Percentiles rank a stretch among this genome's conserved stretches.
Evolutionary conservation across 1,140 invertebrate genomes (phyloP).

Genomic region (Anoplolepis gracilipes): DNA sequence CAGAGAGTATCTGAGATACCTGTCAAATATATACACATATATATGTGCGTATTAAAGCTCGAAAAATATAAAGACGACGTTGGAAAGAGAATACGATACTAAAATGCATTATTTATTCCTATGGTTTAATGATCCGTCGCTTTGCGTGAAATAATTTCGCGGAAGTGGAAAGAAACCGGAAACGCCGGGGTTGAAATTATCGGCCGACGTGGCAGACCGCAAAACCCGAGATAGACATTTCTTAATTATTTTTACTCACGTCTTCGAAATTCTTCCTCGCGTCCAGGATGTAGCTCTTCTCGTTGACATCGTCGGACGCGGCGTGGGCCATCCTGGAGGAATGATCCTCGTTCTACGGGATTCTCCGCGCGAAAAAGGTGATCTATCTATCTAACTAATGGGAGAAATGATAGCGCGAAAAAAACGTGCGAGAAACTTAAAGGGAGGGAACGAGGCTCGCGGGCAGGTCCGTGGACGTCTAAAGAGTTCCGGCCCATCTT

Average conservation of each 20-base stretch:
- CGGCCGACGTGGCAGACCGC: neutral
- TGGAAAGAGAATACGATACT: neutral
- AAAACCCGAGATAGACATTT: neutral
- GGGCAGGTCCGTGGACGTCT: constrained; percentile 64
- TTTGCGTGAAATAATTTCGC: neutral
- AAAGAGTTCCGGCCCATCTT: constrained; percentile 58
- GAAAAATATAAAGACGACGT: neutral
- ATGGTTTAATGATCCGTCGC: neutral
- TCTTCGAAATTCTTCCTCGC: constrained; percentile 81
- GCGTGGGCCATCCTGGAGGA: constrained; percentile 69
- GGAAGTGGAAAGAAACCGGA: constrained; percentile 12
- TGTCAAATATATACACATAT: too few relatives aligned
- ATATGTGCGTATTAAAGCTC: neutral
- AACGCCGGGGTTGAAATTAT: neutral
- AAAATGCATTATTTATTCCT: neutral
- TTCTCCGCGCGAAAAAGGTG: neutral
- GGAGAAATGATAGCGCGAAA: constrained; percentile 55
- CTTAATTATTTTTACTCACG: constrained; percentile 74
- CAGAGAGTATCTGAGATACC: neutral
- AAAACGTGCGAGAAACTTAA: constrained; percentile 65
- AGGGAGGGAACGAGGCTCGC: constrained; percentile 58
- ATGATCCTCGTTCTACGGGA: neutral
- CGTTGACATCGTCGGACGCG: constrained; percentile 73
- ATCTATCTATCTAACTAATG: constrained; percentile 39
- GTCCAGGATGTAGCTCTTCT: constrained; percentile 85